Conservation (phyloP, 2,113 vertebrate genomes). For the Numenius arquata region DNA sequence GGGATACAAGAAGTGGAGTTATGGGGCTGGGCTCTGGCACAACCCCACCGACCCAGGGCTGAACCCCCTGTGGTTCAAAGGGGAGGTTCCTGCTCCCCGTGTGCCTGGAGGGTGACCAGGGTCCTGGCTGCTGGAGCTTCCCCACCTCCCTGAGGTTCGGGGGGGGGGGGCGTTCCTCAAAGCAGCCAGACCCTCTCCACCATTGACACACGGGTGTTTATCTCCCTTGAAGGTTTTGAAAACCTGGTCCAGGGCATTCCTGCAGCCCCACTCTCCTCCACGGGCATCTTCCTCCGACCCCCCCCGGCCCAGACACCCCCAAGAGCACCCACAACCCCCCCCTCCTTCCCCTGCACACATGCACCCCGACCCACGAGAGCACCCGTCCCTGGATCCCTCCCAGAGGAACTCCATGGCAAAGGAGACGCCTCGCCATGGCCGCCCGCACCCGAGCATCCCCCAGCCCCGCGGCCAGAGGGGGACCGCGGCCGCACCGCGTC, state of each 20-base stretch:
- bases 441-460: neutral
- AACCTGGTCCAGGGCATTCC: neutral
- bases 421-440: neutral
- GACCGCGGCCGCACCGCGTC: conserved; percentile 5
- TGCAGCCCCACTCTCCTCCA: neutral
- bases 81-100: rapidly evolving
- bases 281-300: neutral
- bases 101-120: neutral
- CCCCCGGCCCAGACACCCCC: rapidly evolving
- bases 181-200: neutral
- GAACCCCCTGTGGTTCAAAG: rapidly evolving
- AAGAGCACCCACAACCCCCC: neutral
- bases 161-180: neutral
- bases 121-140: neutral
- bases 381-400: neutral
- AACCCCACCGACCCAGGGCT: neutral
- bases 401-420: conserved; percentile 27
- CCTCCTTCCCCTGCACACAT: neutral
- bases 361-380: neutral
- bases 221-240: neutral
- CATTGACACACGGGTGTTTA: rapidly evolving
- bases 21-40: neutral
- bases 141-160: neutral
- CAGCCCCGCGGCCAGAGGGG: neutral
- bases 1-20: neutral